Conservation (phyloP, 2,797 vertebrate genomes). For the Sarcophilus harrisii region DNA sequence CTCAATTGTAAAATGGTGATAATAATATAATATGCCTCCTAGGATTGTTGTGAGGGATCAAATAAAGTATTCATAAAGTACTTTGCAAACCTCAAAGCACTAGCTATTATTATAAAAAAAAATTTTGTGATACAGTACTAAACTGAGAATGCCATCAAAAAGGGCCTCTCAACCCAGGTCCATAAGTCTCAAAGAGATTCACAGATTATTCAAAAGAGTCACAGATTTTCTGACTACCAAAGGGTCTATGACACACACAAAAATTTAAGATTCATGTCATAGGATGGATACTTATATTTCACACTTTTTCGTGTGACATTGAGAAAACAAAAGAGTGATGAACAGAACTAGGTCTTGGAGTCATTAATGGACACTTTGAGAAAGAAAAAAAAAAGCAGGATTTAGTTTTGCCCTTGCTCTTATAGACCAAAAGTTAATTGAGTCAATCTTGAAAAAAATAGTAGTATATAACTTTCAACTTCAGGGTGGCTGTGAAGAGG, state of each 20-base stretch:
- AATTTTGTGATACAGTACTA: not conserved
- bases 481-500: not conserved
- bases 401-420: not conserved
- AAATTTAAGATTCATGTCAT: not conserved
- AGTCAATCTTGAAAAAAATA: not conserved
- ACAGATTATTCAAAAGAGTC: not conserved
- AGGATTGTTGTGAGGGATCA: not conserved
- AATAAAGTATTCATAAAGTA: not conserved
- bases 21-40: not conserved
- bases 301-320: not conserved
- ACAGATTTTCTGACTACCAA: not conserved
- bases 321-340: not conserved
- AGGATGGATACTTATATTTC: not conserved
- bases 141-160: not conserved
- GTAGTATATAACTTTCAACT: not conserved
- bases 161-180: not conserved
- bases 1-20: not conserved
- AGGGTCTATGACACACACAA: not conserved
- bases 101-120: not conserved
- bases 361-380: not conserved
- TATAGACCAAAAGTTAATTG: not conserved
- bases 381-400: not conserved
- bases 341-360: not conserved
- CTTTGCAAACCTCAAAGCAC: not conserved
- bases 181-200: not conserved